Percentiles rank a stretch among this genome's conserved stretches.
Conservation (phyloP, 2,888 invertebrate genomes). For the Ganaspis brasiliensis region DNA sequence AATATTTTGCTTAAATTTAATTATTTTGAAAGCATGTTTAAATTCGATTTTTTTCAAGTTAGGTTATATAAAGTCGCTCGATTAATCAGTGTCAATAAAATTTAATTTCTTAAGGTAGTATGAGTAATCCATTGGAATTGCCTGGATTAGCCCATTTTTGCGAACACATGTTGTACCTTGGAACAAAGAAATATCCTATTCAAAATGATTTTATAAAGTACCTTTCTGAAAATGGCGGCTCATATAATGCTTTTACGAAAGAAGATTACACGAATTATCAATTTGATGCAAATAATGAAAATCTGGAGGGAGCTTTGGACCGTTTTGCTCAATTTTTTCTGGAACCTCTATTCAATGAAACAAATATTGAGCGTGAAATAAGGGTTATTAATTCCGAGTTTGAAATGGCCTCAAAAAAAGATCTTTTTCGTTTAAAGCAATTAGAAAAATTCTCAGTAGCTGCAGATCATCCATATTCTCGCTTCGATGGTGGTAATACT, state of each 20-base stretch:
- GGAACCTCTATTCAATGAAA: slow-evolving; percentile 94
- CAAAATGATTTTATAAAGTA: slow-evolving; percentile 96
- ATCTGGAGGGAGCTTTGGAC: too few species aligned
- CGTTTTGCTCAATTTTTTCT: too few species aligned
- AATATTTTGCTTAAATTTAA: too few species aligned
- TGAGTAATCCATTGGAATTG: too few species aligned
- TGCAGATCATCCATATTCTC: slow-evolving; percentile 91
- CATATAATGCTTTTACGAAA: slow-evolving; percentile 95
- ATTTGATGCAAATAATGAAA: slow-evolving; percentile 94
- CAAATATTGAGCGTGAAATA: slow-evolving; percentile 95
- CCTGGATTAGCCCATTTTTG: too few species aligned
- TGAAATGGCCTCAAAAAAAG: slow-evolving; percentile 94
- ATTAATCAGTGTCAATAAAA: too few species aligned
- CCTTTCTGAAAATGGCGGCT: slow-evolving; percentile 94
- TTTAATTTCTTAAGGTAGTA: too few species aligned
- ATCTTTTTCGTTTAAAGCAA: slow-evolving; percentile 92
- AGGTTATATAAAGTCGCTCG: too few species aligned
- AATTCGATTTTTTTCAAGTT: too few species aligned
- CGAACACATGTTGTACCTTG: too few species aligned
- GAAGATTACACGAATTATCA: slow-evolving; percentile 96
- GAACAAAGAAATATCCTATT: too few species aligned
- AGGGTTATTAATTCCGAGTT: slow-evolving; percentile 98
- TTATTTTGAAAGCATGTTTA: too few species aligned
- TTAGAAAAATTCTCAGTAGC: slow-evolving; percentile 92
- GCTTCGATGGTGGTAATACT: slow-evolving; percentile 96